Evolutionary conservation across 2,888 invertebrate genomes (phyloP), one percentile per base, ranked within the genome.

Genomic region (Eristalis tenax): DNA sequence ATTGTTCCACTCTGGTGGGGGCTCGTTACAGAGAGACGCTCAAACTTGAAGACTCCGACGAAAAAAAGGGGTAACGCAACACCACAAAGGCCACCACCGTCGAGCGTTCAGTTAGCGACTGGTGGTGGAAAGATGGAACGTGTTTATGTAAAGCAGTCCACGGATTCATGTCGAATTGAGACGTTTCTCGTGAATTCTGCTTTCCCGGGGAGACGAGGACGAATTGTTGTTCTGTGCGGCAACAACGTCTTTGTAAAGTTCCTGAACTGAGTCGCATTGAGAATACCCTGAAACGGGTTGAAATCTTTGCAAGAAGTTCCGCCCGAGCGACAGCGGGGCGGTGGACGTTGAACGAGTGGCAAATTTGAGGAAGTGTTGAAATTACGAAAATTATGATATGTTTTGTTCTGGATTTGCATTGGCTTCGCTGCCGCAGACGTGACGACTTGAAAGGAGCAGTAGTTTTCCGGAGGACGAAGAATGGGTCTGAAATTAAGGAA

Each of bases 21-120:
- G 85, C 78, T 86, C 78, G 77, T 81, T 57, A 68, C 63, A 69
- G 63, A 57, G 71, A 63, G 71, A 77, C 35, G 57, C 77, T 77
- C 23, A 82, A 81, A 77, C 73, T 69, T 70, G 43, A 69, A 68
- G 23, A 13, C 38, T 13, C 13, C 8, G 2, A 8, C 18, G 65
- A 26, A 61, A 28, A 59, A 68, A 43, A 57, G 65, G 69, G 63
- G 74, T 57, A 70, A 26, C n/a, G 43, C 32, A 38, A 57, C 13
- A 66, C 26, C 50, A 50, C 50, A 50, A 18, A 50, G 18, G 18
- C 8, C 6, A 50, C 50, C 50, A 18, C 1, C 50, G 18, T 50
- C 43, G 43, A 5, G n/a, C n/a, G 18, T 50, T 50, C 32, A 50
- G 50, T 18, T 8, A 18, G 18, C 50, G 50, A 50, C 8, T 18